Percentiles rank a stretch among this genome's conserved stretches.
These are phyloP conservation scores for Leptinotarsa juncta DNA, from an alignment of 2,888 invertebrate species.

Conservation along the genomic window DNA sequence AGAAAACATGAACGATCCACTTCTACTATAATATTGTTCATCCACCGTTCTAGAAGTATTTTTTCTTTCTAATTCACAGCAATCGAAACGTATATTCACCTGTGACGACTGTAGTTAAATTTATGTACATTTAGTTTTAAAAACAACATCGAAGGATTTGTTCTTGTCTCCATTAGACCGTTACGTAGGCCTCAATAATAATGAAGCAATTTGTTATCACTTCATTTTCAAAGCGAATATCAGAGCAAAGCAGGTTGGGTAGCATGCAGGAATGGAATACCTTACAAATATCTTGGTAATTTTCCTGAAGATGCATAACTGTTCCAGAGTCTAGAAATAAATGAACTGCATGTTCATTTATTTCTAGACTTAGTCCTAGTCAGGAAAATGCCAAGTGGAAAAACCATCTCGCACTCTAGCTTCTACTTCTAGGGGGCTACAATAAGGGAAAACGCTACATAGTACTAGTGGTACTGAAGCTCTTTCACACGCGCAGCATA, in stretches of 20 bases:
- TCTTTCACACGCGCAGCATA: slow-evolving; percentile 61
- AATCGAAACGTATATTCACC: background rate
- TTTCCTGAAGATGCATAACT: background rate
- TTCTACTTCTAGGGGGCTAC: slow-evolving; percentile 47
- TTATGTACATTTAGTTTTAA: slow-evolving; percentile 45
- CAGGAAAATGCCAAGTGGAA: slow-evolving; percentile 1
- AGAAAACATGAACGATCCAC: no score
- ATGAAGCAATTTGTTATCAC: slow-evolving; percentile 46
- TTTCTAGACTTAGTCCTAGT: background rate
- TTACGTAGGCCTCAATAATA: slow-evolving; percentile 60
- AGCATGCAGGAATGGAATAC: slow-evolving; percentile 53
- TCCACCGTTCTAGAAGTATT: no score
- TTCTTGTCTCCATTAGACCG: slow-evolving; percentile 52
- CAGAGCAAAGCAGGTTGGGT: slow-evolving; percentile 54
- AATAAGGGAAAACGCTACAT: slow-evolving; percentile 47
- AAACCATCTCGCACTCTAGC: slow-evolving; percentile 33
- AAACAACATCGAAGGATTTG: slow-evolving; percentile 42
- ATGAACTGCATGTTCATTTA: no score
- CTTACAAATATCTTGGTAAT: background rate
- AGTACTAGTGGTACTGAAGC: slow-evolving; percentile 49
- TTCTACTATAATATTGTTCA: no score
- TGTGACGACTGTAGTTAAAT: background rate
- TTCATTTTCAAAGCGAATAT: slow-evolving; percentile 44
- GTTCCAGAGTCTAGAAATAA: no score
- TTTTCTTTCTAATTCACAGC: no score